A percentile compares a stretch with the other conserved stretches of the same genome.
Evolutionary conservation across 1,140 invertebrate genomes (phyloP).

Genomic region (Maconellicoccus hirsutus): DNA sequence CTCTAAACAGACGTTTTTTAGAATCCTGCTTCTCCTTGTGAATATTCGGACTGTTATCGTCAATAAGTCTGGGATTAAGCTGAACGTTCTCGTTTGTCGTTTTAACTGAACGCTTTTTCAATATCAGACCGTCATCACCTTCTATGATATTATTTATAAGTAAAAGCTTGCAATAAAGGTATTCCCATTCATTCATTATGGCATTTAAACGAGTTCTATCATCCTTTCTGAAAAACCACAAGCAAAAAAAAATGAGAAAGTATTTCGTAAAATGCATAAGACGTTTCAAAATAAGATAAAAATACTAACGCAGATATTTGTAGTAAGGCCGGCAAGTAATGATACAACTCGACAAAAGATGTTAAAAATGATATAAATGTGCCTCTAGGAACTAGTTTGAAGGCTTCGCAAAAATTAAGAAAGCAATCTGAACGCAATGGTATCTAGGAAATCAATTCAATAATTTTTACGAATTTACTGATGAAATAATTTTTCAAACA

Average conservation of each 20-base stretch:
- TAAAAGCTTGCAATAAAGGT: neutral
- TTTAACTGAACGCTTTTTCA: neutral
- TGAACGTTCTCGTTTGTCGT: neutral
- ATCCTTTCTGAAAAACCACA: neutral
- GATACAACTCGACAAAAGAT: neutral
- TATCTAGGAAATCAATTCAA: neutral
- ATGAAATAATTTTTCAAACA: too few relatives aligned
- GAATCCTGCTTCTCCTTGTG: neutral
- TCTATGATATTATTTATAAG: neutral
- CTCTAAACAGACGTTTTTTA: neutral
- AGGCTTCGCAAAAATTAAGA: neutral
- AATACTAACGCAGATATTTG: neutral
- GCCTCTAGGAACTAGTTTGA: neutral
- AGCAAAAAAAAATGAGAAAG: neutral
- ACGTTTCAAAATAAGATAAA: neutral
- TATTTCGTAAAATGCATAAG: neutral
- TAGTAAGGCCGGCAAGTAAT: neutral
- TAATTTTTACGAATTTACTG: too few relatives aligned
- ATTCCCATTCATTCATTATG: neutral
- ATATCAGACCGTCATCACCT: neutral
- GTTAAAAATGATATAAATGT: neutral
- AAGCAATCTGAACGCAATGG: neutral
- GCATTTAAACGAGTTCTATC: neutral
- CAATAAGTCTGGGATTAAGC: too few relatives aligned
- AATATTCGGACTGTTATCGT: neutral